These are phyloP conservation scores for human DNA, from an alignment of 2,113 vertebrate genomes.

Conservation along the genomic window DNA sequence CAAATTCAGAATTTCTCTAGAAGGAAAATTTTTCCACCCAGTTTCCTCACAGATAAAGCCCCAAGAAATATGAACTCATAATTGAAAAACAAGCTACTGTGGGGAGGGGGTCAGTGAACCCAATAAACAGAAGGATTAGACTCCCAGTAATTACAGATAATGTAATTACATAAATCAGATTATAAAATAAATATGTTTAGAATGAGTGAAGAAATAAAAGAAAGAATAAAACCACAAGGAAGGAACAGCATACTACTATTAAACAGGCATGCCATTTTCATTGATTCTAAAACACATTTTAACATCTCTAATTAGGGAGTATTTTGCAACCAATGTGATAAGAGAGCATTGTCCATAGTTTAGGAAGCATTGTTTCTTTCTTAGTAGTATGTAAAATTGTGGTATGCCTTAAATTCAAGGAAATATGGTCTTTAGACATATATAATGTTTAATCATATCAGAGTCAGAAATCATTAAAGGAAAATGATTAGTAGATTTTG, in stretches of 20 bases:
- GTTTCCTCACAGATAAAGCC: not conserved
- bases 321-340: not conserved
- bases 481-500: not conserved
- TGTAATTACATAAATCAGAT: not conserved
- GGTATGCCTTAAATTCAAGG: not conserved
- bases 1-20: not conserved
- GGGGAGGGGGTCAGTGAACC: not conserved
- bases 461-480: not conserved
- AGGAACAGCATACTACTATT: not conserved
- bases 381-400: not conserved
- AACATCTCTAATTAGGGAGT: not conserved
- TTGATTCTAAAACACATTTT: not conserved
- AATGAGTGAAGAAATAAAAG: not conserved
- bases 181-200: not conserved
- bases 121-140: not conserved
- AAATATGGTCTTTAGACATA: not conserved
- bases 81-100: not conserved
- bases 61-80: not conserved
- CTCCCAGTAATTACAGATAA: not conserved
- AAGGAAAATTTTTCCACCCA: not conserved
- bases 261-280: not conserved
- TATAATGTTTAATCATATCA: not conserved
- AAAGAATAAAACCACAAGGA: not conserved
- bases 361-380: not conserved
- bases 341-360: not conserved